Conservation (phyloP, 2,797 vertebrate species). For the Acrossocheilus fasciatus region DNA sequence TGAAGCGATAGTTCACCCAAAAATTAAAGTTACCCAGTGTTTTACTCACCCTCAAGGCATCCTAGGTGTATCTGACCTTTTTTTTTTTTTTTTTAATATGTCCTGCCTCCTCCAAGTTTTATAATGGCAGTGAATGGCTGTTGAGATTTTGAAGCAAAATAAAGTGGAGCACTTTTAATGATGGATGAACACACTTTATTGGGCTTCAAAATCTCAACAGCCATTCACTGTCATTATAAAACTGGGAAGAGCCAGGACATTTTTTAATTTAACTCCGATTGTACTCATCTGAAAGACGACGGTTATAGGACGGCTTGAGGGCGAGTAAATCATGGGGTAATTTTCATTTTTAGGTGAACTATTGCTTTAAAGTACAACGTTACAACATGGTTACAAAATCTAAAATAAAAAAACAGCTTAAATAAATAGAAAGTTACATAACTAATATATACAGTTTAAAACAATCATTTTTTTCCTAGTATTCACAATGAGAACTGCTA, state of each 20-base stretch:
- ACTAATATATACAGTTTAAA: constrained; percentile 57
- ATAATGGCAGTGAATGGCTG: neutral
- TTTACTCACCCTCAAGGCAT: neutral
- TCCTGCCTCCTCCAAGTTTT: neutral
- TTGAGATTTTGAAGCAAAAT: neutral
- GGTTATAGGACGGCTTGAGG: neutral
- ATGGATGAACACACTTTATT: neutral
- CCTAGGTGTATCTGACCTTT: neutral
- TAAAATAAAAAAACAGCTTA: constrained; percentile 24
- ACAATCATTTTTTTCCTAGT: constrained; percentile 27
- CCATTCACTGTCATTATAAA: neutral
- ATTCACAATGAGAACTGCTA: constrained; percentile 42
- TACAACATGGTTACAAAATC: constrained; percentile 38
- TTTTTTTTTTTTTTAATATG: neutral
- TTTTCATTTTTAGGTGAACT: neutral
- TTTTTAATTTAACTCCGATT: neutral
- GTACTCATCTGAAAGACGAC: neutral
- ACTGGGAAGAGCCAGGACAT: neutral
- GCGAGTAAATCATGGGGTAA: neutral
- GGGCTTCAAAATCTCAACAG: neutral
- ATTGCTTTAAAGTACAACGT: neutral
- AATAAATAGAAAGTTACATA: constrained; percentile 63
- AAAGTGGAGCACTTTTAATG: neutral
- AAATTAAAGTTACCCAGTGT: neutral
- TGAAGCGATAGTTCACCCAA: neutral